Conservation (phyloP, 2,113 vertebrate species). For the Noturus placidus region DNA sequence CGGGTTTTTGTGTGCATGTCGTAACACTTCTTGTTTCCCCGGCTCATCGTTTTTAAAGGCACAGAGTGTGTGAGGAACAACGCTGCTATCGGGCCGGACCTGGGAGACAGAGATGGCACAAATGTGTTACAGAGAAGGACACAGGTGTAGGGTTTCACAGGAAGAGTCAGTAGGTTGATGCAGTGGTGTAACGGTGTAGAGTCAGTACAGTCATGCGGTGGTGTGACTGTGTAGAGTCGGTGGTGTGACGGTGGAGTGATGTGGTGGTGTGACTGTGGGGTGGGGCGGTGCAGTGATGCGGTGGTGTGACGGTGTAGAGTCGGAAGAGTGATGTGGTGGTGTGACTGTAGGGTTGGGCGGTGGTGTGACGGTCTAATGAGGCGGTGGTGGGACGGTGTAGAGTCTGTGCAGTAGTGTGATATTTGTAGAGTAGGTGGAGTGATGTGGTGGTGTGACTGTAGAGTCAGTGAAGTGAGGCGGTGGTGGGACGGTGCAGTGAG, state of each 20-base stretch:
- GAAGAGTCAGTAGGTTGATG: not conserved
- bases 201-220: not conserved
- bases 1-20: slow-evolving; percentile 48
- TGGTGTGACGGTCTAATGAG: not conserved
- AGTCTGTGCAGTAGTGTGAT: not conserved
- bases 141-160: not conserved
- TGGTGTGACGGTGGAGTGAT: rapidly evolving
- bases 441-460: not conserved
- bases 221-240: not conserved
- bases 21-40: slow-evolving; percentile 60
- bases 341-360: rapidly evolving
- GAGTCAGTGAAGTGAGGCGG: not conserved
- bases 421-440: not conserved
- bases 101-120: slow-evolving; percentile 40
- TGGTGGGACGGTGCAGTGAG: not conserved
- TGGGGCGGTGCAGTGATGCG: not conserved
- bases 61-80: slow-evolving; percentile 54
- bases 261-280: rapidly evolving
- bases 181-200: too few species aligned
- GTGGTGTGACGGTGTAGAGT: not conserved
- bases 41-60: slow-evolving; percentile 67
- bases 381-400: not conserved
- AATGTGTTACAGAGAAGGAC: not conserved
- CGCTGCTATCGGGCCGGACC: slow-evolving; percentile 48
- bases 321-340: not conserved